phyloP scores from a whole-genome alignment of 2,888 invertebrate species.

The Odontocolon sp. region DNA sequence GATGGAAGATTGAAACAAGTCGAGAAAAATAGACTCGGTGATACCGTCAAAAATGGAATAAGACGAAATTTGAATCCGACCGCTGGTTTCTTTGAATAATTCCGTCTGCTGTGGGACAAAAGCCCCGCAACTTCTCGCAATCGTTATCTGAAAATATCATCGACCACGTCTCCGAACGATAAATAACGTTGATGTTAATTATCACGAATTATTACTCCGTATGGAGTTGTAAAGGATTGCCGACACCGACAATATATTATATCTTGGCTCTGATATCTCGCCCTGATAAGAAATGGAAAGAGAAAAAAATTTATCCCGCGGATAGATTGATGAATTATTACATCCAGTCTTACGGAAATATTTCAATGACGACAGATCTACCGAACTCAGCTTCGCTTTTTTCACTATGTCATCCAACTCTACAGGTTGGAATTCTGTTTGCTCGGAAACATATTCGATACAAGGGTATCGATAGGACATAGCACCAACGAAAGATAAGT shows the following conservation, averaged over 20 bases:
- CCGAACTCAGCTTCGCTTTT: not conserved
- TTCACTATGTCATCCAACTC: no score
- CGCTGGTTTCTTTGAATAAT: no score
- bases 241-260: slow-evolving; percentile 40
- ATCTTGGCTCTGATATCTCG: slow-evolving; percentile 47
- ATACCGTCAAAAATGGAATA: not conserved
- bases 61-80: not conserved
- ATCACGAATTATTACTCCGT: slow-evolving; percentile 49
- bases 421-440: no score
- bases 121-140: not conserved
- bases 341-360: not conserved
- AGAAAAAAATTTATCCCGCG: slow-evolving; percentile 31
- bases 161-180: slow-evolving; percentile 52
- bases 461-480: not conserved
- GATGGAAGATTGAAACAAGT: not conserved
- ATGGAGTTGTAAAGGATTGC: slow-evolving; percentile 26
- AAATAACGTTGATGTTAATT: slow-evolving; percentile 58
- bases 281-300: slow-evolving; percentile 25
- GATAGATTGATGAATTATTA: slow-evolving; percentile 48
- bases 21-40: not conserved
- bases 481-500: not conserved
- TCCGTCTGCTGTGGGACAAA: not conserved
- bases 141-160: slow-evolving; percentile 56
- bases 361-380: not conserved
- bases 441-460: no score